These are phyloP conservation scores for Telmatherina bonti DNA, from an alignment of 2,797 vertebrate genomes.

Conservation along the genomic window DNA sequence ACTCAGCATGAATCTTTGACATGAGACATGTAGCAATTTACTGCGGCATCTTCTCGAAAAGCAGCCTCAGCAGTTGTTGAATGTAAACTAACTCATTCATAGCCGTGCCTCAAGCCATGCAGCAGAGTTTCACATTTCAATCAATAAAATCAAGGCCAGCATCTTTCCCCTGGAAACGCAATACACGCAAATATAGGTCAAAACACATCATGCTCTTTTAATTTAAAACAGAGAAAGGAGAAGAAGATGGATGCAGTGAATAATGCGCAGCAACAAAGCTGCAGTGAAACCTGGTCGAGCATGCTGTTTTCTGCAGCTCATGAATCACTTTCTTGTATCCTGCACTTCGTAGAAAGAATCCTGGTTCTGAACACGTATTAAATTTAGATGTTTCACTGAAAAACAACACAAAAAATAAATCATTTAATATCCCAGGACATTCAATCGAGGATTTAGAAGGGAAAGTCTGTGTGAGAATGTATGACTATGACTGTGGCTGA, in stretches of 20 bases:
- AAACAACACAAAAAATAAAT: too few relatives aligned
- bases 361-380: not conserved
- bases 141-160: conserved; percentile 40
- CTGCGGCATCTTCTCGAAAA: conserved; percentile 33
- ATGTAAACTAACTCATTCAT: conserved; percentile 63
- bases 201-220: conserved; percentile 13
- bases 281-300: not conserved
- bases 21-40: conserved; percentile 34
- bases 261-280: conserved; percentile 3
- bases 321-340: conserved; percentile 10
- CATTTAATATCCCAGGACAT: too few relatives aligned
- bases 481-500: not conserved
- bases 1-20: conserved; percentile 45
- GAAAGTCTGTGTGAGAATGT: not conserved
- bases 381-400: not conserved
- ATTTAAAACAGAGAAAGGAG: conserved; percentile 7
- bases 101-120: conserved; percentile 23
- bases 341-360: conserved; percentile 5
- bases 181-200: conserved; percentile 27
- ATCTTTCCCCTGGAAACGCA: conserved; percentile 20
- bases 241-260: conserved; percentile 8
- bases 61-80: conserved; percentile 52
- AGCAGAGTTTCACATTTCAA: conserved; percentile 49
- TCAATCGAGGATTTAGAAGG: conserved; percentile 2
- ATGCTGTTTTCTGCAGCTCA: conserved; percentile 19